These are phyloP conservation scores for Podarcis lilfordi DNA, from an alignment of 2,797 vertebrate species.

Conservation along the genomic window DNA sequence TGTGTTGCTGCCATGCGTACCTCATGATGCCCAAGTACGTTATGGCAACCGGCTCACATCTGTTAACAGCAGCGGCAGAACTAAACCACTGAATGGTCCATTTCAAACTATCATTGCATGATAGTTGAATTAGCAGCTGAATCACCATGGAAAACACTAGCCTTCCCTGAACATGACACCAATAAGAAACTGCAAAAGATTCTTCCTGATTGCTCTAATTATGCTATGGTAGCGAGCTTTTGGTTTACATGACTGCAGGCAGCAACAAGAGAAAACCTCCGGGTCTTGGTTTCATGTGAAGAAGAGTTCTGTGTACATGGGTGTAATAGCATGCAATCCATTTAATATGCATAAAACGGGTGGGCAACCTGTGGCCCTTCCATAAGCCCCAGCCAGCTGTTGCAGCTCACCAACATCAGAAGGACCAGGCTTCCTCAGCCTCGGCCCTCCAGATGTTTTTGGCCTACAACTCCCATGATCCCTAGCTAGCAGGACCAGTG, in stretches of 20 bases:
- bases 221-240: not conserved
- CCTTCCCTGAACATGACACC: too few relatives aligned
- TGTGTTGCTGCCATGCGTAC: not conserved
- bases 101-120: not conserved
- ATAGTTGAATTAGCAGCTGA: not conserved
- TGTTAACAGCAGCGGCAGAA: not conserved
- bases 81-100: not conserved
- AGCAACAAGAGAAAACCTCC: not conserved
- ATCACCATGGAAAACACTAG: not conserved
- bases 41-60: not conserved
- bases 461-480: too few relatives aligned
- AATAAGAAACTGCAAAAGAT: not conserved
- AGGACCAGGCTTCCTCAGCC: too few relatives aligned
- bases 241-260: not conserved
- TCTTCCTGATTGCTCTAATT: not conserved
- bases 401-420: too few relatives aligned
- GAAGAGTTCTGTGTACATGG: not conserved
- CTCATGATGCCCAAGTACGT: not conserved
- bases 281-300: not conserved
- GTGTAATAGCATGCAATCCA: not conserved
- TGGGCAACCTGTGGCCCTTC: too few relatives aligned
- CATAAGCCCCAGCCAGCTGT: too few relatives aligned
- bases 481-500: too few relatives aligned
- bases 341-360: not conserved
- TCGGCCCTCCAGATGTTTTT: too few relatives aligned